Base-by-base conservation (phyloP, 1,140 invertebrate genomes). In the Aplysia californica region DNA sequence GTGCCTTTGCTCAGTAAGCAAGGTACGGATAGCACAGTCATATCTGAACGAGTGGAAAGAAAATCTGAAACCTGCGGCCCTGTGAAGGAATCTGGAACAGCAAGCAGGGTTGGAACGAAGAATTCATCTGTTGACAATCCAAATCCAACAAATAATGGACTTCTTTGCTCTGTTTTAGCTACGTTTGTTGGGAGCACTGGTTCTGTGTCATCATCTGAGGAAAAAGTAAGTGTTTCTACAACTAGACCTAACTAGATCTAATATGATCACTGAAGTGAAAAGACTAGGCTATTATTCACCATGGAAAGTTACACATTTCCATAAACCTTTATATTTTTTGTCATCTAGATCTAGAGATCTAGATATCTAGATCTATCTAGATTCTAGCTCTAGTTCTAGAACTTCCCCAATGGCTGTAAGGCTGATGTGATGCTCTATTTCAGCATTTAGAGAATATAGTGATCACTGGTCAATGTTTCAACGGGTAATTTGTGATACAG, bases 111-210 rank as follows among this genome's bases (percentile, higher is more conserved):
- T 59, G 39, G 21, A 21, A 33, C 21, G 6, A 35, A 3, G 18
- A 23, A 36, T 3, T 65, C 61, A 20, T 1, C 29, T n/a, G 26
- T 15, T 29, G 31, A 36, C 61, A 35, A 36, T 1, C 35, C 39
- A 4, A 36, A 36, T 2, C 33, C 35, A n/a, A n/a, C 2, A 36
- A 35, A 65, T 35, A 35, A 55, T 56, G 68, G 68, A 6, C 29
- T 70, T 35, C 0, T 70, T 1, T 70, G 68, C 36, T 55, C 20
- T 20, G 50, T 70, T 3, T 44, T 70, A 10, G 68, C 68, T 50
- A 70, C 68, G 1, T 70, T 55, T 56, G 33, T 56, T 3, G 68
- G 68, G 35, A 56, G 23, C 18, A 33, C 68, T 33, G 36, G 29
- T n/a, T 21, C 6, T n/a, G n/a, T n/a, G n/a, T n/a, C n/a, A n/a